These are phyloP conservation scores for Spinibarbus caldwelli DNA, from an alignment of 2,797 vertebrate species.

Conservation along the genomic window DNA sequence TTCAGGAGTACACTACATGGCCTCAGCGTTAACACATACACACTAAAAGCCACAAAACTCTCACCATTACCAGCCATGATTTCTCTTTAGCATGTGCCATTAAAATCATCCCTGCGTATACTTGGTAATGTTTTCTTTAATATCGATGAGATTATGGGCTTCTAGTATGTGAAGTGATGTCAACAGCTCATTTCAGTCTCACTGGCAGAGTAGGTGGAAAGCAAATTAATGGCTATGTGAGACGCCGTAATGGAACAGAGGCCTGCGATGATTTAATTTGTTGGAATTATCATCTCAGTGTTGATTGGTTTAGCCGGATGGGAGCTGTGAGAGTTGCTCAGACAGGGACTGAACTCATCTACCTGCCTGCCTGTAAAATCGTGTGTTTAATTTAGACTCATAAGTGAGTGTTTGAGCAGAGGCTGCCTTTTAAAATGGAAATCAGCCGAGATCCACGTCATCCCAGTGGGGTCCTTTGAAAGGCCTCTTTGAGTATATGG, in stretches of 20 bases:
- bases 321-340: constrained; percentile 40
- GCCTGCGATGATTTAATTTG: constrained; percentile 59
- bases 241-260: constrained; percentile 47
- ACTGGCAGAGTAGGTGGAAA: constrained; percentile 36
- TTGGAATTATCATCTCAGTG: constrained; percentile 59
- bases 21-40: background rate
- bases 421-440: constrained; percentile 39
- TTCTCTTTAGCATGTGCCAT: constrained; percentile 5
- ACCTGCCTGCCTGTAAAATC: constrained; percentile 36
- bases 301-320: constrained; percentile 53
- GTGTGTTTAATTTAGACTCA: constrained; percentile 40
- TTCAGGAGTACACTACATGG: background rate
- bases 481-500: constrained; percentile 4
- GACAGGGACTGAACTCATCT: constrained; percentile 42
- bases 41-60: background rate
- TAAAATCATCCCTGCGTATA: background rate
- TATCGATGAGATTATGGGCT: constrained; percentile 9
- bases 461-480: constrained; percentile 37
- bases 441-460: constrained; percentile 29
- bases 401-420: constrained; percentile 34
- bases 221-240: constrained; percentile 38
- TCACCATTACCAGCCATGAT: background rate
- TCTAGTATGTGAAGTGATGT: constrained; percentile 29
- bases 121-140: constrained; percentile 20
- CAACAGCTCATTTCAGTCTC: constrained; percentile 27